Evolutionary conservation across 1,140 invertebrate species (phyloP), one percentile per base, ranked within the genome.

Genomic region (Brachionus paranguensis): DNA sequence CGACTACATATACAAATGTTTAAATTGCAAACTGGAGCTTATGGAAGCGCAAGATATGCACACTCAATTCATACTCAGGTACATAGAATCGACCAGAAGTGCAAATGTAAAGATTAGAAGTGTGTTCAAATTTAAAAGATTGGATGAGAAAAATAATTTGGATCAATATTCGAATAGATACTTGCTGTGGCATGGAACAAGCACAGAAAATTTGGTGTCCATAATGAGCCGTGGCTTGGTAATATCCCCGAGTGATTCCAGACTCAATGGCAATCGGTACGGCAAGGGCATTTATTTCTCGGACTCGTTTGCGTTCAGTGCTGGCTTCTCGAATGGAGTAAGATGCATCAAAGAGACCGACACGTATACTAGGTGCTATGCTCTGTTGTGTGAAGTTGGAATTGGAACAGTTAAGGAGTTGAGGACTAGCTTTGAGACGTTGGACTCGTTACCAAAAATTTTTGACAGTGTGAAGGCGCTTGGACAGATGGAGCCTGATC

Each of bases 121-220:
- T n/a, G 87, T 91, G 24, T 90, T 86, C 85, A 86, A 87, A 79
- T 84, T 90, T 24, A 85, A 86, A 29, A 86, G 87, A 45, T 79
- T 83, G 41, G 86, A 86, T 37, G 87, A 90, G 85, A 85, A 86
- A 24, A 85, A 86, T n/a, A 33, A 78, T 41, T 78, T 89, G 84
- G 85, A 3, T 90, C 47, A 50, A 27, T 76, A 50, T 76, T n/a
- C 41, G 43, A 76, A 53, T 14, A 29, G 72, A 12, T 47, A 86
- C 83, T 85, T 91, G 10, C 86, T 91, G 12, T 91, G 89, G 88
- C 90, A 91, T 86, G 90, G 90, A 76, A 90, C 88, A 37, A 87
- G 85, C 70, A 85, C 86, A 45, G 86, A 85, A 6, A 90, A 91
- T 85, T 84, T 91, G 20, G 85, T 90, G 6, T 89, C 88, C 50